These are phyloP conservation scores for Hemibagrus wyckioides DNA, from an alignment of 2,113 vertebrate genomes.

Conservation along the genomic window DNA sequence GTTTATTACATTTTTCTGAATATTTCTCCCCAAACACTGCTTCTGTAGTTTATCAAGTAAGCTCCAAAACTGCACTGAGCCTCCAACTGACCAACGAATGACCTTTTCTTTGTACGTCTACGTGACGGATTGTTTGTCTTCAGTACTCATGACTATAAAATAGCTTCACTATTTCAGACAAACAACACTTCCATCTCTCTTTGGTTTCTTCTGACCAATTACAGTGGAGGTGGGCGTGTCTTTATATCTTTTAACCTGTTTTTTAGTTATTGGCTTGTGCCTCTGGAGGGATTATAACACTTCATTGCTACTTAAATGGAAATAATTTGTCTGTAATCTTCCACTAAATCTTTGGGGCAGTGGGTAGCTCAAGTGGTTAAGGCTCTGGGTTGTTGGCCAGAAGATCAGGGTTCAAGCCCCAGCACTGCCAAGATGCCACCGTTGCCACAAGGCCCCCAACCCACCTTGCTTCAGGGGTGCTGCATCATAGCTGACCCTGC, in stretches of 20 bases:
- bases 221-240: neutral
- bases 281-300: neutral
- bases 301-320: neutral
- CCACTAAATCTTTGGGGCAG: too few relatives aligned
- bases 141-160: neutral
- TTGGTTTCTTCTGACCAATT: neutral
- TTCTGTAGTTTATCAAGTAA: neutral
- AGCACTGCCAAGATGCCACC: too few relatives aligned
- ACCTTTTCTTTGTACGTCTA: neutral
- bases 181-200: neutral
- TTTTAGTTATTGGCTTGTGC: neutral
- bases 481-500: too few relatives aligned
- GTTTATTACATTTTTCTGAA: neutral
- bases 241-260: too few relatives aligned
- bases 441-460: too few relatives aligned
- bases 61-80: too few relatives aligned
- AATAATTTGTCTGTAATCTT: too few relatives aligned
- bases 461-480: too few relatives aligned
- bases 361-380: too few relatives aligned
- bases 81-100: too few relatives aligned
- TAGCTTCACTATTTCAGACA: neutral
- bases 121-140: neutral
- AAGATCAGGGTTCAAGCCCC: too few relatives aligned
- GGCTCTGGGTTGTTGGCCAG: too few relatives aligned
- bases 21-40: neutral